Evolutionary conservation across 1,140 invertebrate species (phyloP), one percentile per base, ranked within the genome.

Genomic region (Oreohelix idahoensis): DNA sequence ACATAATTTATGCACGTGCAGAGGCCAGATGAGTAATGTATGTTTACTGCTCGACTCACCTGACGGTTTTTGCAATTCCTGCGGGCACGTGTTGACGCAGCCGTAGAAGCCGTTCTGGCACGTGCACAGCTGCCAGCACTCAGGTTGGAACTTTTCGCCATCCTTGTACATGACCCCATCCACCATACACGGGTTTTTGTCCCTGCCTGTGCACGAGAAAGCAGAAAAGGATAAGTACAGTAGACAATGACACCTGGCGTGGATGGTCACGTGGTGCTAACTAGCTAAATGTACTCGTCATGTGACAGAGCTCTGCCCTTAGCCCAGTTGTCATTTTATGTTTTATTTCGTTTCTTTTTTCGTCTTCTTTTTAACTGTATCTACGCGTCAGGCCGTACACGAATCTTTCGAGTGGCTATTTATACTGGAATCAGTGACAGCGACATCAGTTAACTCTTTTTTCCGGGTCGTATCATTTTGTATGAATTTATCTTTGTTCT

Each of bases 31-130:
- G 36, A 39, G 1, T 74, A 74, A 74, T 38, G 38, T 42, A 20
- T 66, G 63, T 66, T 66, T 66, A 66, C 63, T 32, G 63, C n/a
- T 23, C 53, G 70, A 76, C 38, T 58, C 93, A 36, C 51, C 81
- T 13, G 92, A 93, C 11, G 95, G 95, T 29, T 94, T 94, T 69
- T 95, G 94, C 87, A 94, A 93, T 88, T 96, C 95, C 85, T 95
- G 95, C 2, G 95, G 95, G 88, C 95, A 96, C 45, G 95, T 89
- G 5, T 95, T 95, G 11, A 95, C 94, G 91, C 95, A 96, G 35
- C 95, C 95, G 91, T 96, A 95, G 32, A 95, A 95, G 2, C 95
- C 92, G 77, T 93, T 92, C 93, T 95, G 95, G 90, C 95, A 96
- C 63, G 94, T 94, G 91, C 95, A 96, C 89, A 95, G 94, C 58